These are phyloP conservation scores for Poecilia wingei DNA, from an alignment of 2,797 vertebrate species.

Conservation along the genomic window DNA sequence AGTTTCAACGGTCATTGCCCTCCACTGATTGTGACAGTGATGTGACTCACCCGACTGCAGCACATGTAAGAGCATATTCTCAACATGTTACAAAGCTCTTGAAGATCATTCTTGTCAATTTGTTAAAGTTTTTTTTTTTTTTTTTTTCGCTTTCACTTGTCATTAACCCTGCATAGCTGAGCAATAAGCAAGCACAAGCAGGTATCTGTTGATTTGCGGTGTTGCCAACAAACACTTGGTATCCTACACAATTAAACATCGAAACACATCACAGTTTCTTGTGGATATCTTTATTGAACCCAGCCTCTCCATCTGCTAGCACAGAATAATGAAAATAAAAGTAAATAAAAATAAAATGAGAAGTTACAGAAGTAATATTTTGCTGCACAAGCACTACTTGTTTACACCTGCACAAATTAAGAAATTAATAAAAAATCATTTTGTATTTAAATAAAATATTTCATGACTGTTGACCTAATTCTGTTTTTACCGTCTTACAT, in stretches of 20 bases:
- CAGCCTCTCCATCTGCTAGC: not conserved
- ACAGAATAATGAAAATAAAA: not conserved
- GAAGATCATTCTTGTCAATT: conserved; percentile 45
- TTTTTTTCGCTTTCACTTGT: conserved; percentile 25
- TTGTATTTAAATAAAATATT: not conserved
- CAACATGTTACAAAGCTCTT: conserved; percentile 4
- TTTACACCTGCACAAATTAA: not conserved
- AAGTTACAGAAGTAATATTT: not conserved
- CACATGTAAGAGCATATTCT: conserved; percentile 33
- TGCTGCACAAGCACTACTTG: no score
- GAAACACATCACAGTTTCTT: not conserved
- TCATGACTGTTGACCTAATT: not conserved
- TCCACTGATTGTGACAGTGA: conserved; percentile 27
- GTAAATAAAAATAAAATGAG: not conserved
- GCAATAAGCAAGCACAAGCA: conserved; percentile 18
- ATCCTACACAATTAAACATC: not conserved
- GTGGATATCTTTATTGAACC: not conserved
- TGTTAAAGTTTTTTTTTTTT: conserved; percentile 22
- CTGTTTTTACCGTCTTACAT: no score
- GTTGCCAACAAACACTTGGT: conserved; percentile 33
- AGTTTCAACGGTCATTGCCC: conserved; percentile 19
- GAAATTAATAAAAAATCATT: not conserved
- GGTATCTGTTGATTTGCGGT: conserved; percentile 18
- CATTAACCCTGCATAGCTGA: conserved; percentile 1
- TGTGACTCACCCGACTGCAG: conserved; percentile 50